Evolutionary conservation across 1,140 invertebrate genomes (phyloP).

Genomic region (Drosophila micromelanica): DNA sequence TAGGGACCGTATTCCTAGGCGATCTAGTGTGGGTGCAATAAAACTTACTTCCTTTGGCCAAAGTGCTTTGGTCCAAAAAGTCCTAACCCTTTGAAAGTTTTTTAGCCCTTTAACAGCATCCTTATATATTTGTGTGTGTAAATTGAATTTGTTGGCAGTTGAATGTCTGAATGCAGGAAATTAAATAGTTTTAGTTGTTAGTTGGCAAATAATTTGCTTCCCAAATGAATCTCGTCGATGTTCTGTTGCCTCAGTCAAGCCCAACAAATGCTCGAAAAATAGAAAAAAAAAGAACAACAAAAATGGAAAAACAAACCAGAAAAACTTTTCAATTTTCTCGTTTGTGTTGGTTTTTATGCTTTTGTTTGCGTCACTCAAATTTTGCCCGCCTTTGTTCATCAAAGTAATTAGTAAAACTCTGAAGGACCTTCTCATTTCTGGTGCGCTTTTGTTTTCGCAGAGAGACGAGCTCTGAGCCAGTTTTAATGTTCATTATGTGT

Average conservation of each 20-base stretch:
- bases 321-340: slow-evolving; percentile 74
- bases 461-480: not conserved
- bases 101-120: slow-evolving; percentile 11
- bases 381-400: slow-evolving; percentile 72
- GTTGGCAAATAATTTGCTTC: slow-evolving; percentile 66
- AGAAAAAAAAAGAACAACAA: not conserved
- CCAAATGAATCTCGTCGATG: slow-evolving; percentile 18
- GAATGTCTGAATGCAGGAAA: slow-evolving; percentile 53
- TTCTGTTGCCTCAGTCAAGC: not conserved
- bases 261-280: not conserved
- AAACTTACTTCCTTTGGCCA: slow-evolving; percentile 55
- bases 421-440: slow-evolving; percentile 56
- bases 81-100: not conserved
- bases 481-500: slow-evolving; percentile 67
- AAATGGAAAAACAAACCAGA: slow-evolving; percentile 3
- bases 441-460: slow-evolving; percentile 35
- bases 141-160: slow-evolving; percentile 65
- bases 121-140: slow-evolving; percentile 8
- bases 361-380: slow-evolving; percentile 74
- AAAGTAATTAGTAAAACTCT: slow-evolving; percentile 79
- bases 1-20: slow-evolving; percentile 7
- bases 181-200: slow-evolving; percentile 79
- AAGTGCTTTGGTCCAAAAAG: not conserved
- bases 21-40: slow-evolving; percentile 37
- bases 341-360: slow-evolving; percentile 66